Evolutionary conservation across 2,888 invertebrate species (phyloP).

Genomic region (Brassicogethes aeneus): DNA sequence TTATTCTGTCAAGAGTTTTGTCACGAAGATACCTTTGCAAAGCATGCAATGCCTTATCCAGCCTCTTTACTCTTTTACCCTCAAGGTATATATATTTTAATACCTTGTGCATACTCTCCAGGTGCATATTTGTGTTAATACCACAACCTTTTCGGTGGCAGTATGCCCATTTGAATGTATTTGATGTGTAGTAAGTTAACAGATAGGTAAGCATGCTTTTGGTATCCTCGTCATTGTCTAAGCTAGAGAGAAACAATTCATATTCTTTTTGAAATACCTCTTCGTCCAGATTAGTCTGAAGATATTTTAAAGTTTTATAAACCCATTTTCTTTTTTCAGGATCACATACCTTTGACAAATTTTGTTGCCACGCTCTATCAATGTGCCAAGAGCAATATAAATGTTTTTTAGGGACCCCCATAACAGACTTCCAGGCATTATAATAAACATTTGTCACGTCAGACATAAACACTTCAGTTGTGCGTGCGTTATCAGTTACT

Average conservation of each 20-base stretch:
- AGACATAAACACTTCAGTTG: too few relatives aligned
- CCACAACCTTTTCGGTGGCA: constrained; percentile 1
- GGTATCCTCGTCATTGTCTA: neutral
- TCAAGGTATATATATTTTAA: neutral
- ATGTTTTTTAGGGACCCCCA: neutral
- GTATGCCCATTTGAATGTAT: neutral
- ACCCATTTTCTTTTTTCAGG: constrained; percentile 2
- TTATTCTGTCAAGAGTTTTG: neutral
- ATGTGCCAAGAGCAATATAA: neutral
- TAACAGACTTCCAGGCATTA: too few relatives aligned
- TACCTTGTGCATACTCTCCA: neutral
- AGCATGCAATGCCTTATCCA: neutral
- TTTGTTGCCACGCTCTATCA: too few relatives aligned
- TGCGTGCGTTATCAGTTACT: too few relatives aligned
- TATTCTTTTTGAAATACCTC: neutral
- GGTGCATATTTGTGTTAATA: neutral
- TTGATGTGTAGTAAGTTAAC: neutral
- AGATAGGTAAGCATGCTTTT: neutral
- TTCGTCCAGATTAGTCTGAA: neutral
- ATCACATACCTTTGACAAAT: neutral
- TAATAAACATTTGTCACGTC: too few relatives aligned
- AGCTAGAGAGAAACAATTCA: neutral
- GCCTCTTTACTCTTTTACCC: neutral
- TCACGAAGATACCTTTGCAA: neutral
- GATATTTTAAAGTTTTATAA: too few relatives aligned